phyloP scores from a whole-genome alignment of 1,140 invertebrate species.

The Euglossa dilemma region DNA sequence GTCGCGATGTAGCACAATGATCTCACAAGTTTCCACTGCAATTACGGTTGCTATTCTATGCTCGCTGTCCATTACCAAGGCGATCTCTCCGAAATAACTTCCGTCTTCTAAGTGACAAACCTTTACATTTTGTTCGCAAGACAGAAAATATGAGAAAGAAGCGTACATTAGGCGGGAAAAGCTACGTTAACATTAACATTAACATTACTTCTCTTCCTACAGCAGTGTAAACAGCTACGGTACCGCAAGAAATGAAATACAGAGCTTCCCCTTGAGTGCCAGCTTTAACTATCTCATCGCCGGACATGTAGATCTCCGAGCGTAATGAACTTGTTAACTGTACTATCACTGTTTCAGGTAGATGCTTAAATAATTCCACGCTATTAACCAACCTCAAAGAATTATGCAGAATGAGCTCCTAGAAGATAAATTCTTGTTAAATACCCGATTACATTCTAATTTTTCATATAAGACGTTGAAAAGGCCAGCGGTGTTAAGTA shows the following conservation, averaged over 20 bases:
- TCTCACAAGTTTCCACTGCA: conserved; percentile 84
- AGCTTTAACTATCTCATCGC: conserved; percentile 82
- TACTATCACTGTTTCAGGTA: conserved; percentile 75
- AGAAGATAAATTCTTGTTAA: conserved; percentile 31
- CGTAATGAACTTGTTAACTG: conserved; percentile 76
- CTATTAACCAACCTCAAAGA: conserved; percentile 78
- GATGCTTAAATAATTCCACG: conserved; percentile 79
- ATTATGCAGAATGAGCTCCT: conserved; percentile 81
- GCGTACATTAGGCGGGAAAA: background rate
- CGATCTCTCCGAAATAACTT: conserved; percentile 77
- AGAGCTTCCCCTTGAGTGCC: conserved; percentile 78
- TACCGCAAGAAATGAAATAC: conserved; percentile 82
- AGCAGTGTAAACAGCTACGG: conserved; percentile 81
- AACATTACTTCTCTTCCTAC: conserved; percentile 75
- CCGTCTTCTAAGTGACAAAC: conserved; percentile 79
- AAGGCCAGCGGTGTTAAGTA: background rate
- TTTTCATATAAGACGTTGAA: background rate
- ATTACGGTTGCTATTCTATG: conserved; percentile 81
- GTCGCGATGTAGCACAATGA: conserved; percentile 80
- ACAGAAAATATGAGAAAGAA: background rate
- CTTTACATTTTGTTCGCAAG: conserved; percentile 43
- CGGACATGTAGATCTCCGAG: conserved; percentile 81
- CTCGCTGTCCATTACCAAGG: conserved; percentile 82
- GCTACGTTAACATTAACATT: background rate
- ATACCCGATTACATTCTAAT: background rate